phyloP scores from a whole-genome alignment of 2,888 invertebrate species.

The Leucania comma region DNA sequence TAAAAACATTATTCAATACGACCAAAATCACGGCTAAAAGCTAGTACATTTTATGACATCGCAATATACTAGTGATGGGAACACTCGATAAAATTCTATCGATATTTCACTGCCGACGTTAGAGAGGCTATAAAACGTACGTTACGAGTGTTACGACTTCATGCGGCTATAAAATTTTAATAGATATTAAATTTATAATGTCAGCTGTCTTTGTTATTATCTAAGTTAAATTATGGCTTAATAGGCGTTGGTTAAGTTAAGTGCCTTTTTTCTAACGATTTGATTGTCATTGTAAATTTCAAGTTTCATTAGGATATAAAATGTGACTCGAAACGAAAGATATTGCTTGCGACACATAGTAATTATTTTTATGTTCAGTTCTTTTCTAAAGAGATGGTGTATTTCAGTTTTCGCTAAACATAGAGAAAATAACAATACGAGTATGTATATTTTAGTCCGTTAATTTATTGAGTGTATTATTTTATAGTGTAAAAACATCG shows the following conservation, averaged over 20 bases:
- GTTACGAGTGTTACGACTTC: slow-evolving; percentile 65
- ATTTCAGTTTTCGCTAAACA: background rate
- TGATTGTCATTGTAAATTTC: slow-evolving; percentile 54
- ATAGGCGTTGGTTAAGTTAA: slow-evolving; percentile 46
- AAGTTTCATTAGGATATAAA: slow-evolving; percentile 51
- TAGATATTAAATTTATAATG: slow-evolving; percentile 67
- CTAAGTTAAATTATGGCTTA: slow-evolving; percentile 61
- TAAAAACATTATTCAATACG: slow-evolving; percentile 45
- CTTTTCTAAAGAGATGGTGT: slow-evolving; percentile 4
- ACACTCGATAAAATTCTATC: slow-evolving; percentile 68
- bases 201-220: slow-evolving; percentile 63
- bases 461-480: background rate
- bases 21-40: slow-evolving; percentile 50
- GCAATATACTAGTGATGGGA: slow-evolving; percentile 63
- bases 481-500: too few species aligned
- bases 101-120: slow-evolving; percentile 67
- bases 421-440: background rate
- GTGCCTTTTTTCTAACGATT: slow-evolving; percentile 58
- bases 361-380: slow-evolving; percentile 15
- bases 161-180: slow-evolving; percentile 65
- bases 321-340: slow-evolving; percentile 6
- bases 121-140: slow-evolving; percentile 63
- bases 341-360: slow-evolving; percentile 27
- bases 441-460: background rate
- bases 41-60: slow-evolving; percentile 51